phyloP scores from a whole-genome alignment of 1,140 invertebrate species.

The Calosoma granatense region DNA sequence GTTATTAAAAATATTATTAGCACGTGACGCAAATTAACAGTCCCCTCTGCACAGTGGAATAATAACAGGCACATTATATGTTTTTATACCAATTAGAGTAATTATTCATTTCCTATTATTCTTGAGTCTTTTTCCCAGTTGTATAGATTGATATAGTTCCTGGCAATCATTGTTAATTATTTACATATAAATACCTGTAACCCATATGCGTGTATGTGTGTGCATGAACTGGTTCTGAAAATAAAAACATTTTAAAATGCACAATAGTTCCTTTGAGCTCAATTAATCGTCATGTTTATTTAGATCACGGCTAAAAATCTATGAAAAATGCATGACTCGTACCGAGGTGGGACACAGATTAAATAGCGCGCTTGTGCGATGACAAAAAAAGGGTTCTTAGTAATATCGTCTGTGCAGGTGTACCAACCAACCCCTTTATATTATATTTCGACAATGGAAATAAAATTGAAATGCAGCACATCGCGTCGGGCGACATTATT shows the following conservation, averaged over 20 bases:
- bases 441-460: constrained; percentile 5
- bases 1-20: constrained; percentile 1
- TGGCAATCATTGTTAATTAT: no score
- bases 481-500: neutral
- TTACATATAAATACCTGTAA: no score
- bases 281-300: constrained; percentile 8
- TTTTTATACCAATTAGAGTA: no score
- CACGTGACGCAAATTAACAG: neutral
- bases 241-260: neutral
- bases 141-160: no score
- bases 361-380: neutral
- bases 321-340: constrained; percentile 2
- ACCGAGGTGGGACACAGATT: neutral
- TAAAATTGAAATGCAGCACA: neutral
- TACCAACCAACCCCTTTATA: neutral
- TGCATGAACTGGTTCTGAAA: no score
- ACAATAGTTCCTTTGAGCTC: neutral
- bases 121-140: no score
- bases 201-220: no score
- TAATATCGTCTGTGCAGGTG: neutral
- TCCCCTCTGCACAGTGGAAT: neutral
- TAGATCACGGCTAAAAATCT: constrained; percentile 6
- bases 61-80: no score
- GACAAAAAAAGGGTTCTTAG: neutral
- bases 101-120: no score